A percentile compares a stretch with the other conserved stretches of the same genome.
Evolutionary conservation across 2,113 vertebrate species (phyloP).

Genomic region (Oryzias curvinotus): DNA sequence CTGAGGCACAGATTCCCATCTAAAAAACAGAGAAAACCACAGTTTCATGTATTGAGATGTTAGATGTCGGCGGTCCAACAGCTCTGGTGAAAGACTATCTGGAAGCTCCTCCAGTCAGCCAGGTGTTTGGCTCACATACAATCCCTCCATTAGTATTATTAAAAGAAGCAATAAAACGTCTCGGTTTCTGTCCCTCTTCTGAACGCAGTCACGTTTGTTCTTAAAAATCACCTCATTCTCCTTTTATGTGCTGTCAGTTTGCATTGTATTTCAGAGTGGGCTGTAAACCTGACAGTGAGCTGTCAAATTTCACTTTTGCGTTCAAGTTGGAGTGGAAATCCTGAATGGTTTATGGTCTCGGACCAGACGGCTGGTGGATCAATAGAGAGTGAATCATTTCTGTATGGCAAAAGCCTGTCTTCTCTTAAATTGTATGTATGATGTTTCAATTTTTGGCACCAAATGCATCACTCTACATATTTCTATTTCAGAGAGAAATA

Average conservation of each 20-base stretch:
- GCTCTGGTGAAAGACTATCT: background rate
- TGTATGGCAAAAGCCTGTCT: slow-evolving; percentile 32
- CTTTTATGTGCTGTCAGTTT: no score
- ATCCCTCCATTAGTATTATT: background rate
- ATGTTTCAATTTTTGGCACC: slow-evolving; percentile 22
- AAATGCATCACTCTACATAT: slow-evolving; percentile 9
- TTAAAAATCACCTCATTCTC: no score
- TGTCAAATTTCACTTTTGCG: background rate
- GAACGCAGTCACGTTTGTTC: no score
- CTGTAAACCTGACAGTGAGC: background rate
- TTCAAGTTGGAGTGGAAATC: background rate
- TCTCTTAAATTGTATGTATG: slow-evolving; percentile 19
- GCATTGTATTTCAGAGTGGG: background rate
- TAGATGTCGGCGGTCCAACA: background rate
- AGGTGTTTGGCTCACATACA: background rate
- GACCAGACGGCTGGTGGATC: slow-evolving; percentile 27
- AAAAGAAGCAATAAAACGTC: background rate
- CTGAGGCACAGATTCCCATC: slow-evolving; percentile 2
- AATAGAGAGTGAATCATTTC: slow-evolving; percentile 52
- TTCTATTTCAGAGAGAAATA: background rate
- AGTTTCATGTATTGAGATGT: background rate
- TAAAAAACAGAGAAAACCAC: slow-evolving; percentile 17
- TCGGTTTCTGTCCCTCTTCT: background rate
- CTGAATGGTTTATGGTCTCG: slow-evolving; percentile 8
- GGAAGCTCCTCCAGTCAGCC: background rate